These are phyloP conservation scores for Liasis olivaceus DNA, from an alignment of 2,797 vertebrate species.

Conservation along the genomic window DNA sequence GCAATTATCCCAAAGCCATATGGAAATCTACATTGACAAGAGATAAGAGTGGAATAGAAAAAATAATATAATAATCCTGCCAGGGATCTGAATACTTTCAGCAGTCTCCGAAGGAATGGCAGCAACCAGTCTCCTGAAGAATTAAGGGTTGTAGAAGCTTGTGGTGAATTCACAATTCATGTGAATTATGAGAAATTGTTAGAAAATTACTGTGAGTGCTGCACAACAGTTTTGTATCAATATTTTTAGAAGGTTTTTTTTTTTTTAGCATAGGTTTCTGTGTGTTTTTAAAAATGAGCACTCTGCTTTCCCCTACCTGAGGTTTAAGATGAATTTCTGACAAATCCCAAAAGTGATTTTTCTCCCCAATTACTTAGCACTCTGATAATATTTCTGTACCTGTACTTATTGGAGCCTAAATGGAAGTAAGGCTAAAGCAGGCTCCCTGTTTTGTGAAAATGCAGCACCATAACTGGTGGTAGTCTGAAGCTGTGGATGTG, in stretches of 20 bases:
- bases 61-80: neutral
- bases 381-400: neutral
- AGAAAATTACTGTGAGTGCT: neutral
- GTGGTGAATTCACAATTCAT: neutral
- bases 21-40: neutral
- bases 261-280: neutral
- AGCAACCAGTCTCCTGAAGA: neutral
- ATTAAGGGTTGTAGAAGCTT: neutral
- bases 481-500: no score
- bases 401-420: neutral
- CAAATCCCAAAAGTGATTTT: neutral
- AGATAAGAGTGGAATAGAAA: neutral
- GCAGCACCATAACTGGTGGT: no score
- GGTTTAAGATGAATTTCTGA: neutral
- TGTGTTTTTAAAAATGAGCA: neutral
- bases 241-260: neutral
- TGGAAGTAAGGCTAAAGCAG: neutral
- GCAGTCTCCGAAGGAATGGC: neutral
- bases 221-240: neutral
- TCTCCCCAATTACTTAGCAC: neutral
- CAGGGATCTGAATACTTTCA: neutral
- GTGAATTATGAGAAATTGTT: neutral
- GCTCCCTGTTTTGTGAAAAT: neutral
- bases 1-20: neutral
- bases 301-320: neutral